Evolutionary conservation across 2,797 vertebrate genomes (phyloP).

Genomic region (Anguilla anguilla): DNA sequence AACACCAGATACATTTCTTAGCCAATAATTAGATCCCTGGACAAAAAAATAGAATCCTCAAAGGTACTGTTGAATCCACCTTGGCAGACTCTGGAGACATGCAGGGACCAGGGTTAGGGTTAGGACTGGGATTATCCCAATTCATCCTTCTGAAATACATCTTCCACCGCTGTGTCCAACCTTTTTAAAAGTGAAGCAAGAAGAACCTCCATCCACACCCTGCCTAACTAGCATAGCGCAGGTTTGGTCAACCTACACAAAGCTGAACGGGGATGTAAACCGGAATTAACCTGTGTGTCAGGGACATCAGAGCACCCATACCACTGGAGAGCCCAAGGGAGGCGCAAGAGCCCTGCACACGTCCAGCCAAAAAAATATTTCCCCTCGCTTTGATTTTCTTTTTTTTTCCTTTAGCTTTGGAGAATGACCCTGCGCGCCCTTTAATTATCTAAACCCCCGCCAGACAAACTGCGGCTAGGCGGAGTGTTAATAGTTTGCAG

Average conservation of each 20-base stretch:
- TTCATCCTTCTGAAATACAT: background rate
- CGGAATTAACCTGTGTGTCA: background rate
- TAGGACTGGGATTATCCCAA: background rate
- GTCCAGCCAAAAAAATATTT: conserved; percentile 37
- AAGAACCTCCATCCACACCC: background rate
- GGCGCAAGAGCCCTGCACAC: background rate
- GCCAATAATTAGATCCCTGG: background rate
- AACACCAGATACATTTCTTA: background rate
- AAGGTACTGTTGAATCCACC: background rate
- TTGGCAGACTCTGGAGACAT: background rate
- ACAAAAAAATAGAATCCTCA: background rate
- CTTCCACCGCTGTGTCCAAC: background rate
- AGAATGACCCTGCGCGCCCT: conserved; percentile 38
- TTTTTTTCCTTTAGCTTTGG: conserved; percentile 37
- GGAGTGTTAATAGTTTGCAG: conserved; percentile 37
- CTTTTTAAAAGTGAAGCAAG: background rate
- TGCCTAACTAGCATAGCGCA: background rate
- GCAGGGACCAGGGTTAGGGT: background rate
- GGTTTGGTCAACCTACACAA: background rate
- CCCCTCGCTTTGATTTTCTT: conserved; percentile 44
- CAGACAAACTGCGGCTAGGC: conserved; percentile 33
- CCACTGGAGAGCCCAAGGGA: background rate
- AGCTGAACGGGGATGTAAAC: background rate
- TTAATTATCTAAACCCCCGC: conserved; percentile 45
- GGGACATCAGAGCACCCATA: background rate